Evolutionary conservation across 2,888 invertebrate genomes (phyloP).

Genomic region (Entomobrya multifasciata): DNA sequence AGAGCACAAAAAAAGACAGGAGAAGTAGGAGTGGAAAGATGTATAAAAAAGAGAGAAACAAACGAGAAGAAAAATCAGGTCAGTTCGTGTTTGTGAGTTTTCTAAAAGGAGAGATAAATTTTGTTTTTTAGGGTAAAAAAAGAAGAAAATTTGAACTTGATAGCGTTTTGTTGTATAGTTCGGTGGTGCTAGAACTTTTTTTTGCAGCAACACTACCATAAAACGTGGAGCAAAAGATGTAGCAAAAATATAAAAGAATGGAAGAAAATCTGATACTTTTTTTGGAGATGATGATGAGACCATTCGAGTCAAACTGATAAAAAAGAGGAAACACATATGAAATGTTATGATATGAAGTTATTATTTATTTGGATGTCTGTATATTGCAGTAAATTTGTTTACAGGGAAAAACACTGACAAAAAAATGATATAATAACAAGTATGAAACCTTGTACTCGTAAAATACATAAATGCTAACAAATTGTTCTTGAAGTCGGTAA

Average conservation of each 20-base stretch:
- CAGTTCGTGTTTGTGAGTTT: slow-evolving; percentile 34
- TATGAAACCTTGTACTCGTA: too few relatives aligned
- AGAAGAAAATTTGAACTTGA: slow-evolving; percentile 42
- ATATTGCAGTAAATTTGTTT: slow-evolving; percentile 5
- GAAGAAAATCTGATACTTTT: too few relatives aligned
- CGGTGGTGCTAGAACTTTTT: too few relatives aligned
- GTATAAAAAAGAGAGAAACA: neutral
- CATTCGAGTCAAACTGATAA: slow-evolving; percentile 21
- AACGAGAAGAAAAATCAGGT: slow-evolving; percentile 35
- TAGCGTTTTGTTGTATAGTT: neutral
- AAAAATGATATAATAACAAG: neutral
- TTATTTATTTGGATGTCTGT: too few relatives aligned
- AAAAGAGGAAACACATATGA: neutral
- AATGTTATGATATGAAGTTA: too few relatives aligned
- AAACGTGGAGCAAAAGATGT: too few relatives aligned
- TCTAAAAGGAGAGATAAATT: slow-evolving; percentile 47
- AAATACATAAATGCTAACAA: too few relatives aligned
- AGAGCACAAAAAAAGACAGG: neutral
- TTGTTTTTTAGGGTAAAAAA: neutral
- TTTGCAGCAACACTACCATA: too few relatives aligned
- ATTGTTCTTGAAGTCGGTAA: too few relatives aligned
- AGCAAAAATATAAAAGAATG: too few relatives aligned
- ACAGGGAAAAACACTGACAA: slow-evolving; percentile 23
- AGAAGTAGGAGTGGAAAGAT: neutral
- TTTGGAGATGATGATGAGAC: slow-evolving; percentile 40